These are phyloP conservation scores for Muscicapa adusta DNA, from an alignment of 2,113 vertebrate genomes.

Conservation along the genomic window DNA sequence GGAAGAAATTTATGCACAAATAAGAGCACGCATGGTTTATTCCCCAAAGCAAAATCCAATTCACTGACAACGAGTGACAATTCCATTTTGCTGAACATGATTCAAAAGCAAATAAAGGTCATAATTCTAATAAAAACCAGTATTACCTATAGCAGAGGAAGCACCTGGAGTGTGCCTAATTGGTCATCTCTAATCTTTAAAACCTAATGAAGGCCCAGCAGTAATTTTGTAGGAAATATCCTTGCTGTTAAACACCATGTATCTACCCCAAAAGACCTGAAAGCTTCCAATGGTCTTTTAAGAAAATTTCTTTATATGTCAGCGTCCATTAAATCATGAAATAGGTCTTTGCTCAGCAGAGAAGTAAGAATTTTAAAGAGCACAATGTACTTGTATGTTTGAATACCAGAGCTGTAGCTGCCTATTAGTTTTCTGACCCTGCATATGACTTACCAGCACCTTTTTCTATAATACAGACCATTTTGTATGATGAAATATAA, in stretches of 20 bases:
- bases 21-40: background rate
- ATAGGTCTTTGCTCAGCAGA: background rate
- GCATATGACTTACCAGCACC: background rate
- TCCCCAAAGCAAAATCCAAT: background rate
- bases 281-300: background rate
- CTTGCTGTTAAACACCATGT: background rate
- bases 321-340: background rate
- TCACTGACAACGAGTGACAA: background rate
- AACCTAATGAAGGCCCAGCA: background rate
- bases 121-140: background rate
- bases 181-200: background rate
- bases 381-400: background rate
- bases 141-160: background rate
- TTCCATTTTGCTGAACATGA: background rate
- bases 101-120: constrained; percentile 2
- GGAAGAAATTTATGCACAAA: background rate
- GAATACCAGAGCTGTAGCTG: background rate
- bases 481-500: background rate
- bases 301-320: background rate
- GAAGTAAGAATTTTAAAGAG: background rate
- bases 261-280: background rate
- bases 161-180: background rate
- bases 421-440: background rate
- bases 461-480: background rate
- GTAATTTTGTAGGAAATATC: background rate